phyloP scores from a whole-genome alignment of 2,888 invertebrate genomes.

The Acleris holmiana region DNA sequence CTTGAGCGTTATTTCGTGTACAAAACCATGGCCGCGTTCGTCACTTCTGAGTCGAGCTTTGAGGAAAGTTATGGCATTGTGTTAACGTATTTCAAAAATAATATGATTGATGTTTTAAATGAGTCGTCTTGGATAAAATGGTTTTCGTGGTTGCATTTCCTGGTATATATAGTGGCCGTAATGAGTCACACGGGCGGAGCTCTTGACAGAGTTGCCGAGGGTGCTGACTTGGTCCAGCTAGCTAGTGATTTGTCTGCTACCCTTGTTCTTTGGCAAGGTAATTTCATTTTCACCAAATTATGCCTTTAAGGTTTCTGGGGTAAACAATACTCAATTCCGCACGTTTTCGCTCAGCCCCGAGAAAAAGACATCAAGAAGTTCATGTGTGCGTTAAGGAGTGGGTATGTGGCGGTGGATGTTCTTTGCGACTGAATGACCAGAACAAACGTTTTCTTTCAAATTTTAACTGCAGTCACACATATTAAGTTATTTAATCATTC shows the following conservation, averaged over 20 bases:
- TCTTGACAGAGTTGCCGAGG: not conserved
- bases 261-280: slow-evolving; percentile 30
- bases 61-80: slow-evolving; percentile 14
- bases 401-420: too few relatives aligned
- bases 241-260: slow-evolving; percentile 24
- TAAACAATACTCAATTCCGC: too few relatives aligned
- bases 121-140: not conserved
- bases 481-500: too few relatives aligned
- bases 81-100: slow-evolving; percentile 9
- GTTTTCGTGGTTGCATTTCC: slow-evolving; percentile 12
- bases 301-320: too few relatives aligned
- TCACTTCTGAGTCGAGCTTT: slow-evolving; percentile 15
- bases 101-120: slow-evolving; percentile 26
- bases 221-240: slow-evolving; percentile 22
- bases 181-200: slow-evolving; percentile 20
- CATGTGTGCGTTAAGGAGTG: too few relatives aligned
- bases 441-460: too few relatives aligned
- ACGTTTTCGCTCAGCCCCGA: too few relatives aligned
- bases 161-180: slow-evolving; percentile 6
- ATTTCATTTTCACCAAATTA: not conserved
- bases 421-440: too few relatives aligned
- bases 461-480: too few relatives aligned
- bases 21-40: slow-evolving; percentile 23
- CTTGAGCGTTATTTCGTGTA: not conserved
- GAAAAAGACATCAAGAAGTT: too few relatives aligned